These are phyloP conservation scores for Brachymystax lenok DNA, from an alignment of 2,797 vertebrate genomes.

Conservation along the genomic window DNA sequence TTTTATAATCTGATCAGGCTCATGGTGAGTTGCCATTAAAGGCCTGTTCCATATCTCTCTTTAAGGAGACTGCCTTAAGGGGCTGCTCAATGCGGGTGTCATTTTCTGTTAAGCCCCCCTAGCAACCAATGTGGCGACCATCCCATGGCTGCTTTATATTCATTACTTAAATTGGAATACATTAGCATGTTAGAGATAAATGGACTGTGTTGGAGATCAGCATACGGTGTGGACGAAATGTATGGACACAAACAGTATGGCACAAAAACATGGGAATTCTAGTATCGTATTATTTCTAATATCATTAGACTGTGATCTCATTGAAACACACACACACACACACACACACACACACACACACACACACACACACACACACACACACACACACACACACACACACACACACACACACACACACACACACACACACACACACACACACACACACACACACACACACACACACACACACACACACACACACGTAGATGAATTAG, in stretches of 20 bases:
- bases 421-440: constrained; percentile 16
- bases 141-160: constrained; percentile 54
- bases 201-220: constrained; percentile 38
- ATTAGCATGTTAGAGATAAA: constrained; percentile 5
- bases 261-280: constrained; percentile 3
- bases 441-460: constrained; percentile 26
- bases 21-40: constrained; percentile 65
- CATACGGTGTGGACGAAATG: constrained; percentile 46
- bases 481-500: constrained; percentile 19
- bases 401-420: constrained; percentile 15
- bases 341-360: constrained; percentile 23
- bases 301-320: not conserved
- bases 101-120: constrained; percentile 50
- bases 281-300: not conserved
- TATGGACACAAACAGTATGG: constrained; percentile 30
- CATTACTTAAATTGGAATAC: constrained; percentile 50
- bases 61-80: constrained; percentile 57
- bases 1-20: constrained; percentile 70
- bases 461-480: not conserved
- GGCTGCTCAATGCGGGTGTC: constrained; percentile 42
- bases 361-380: constrained; percentile 19
- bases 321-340: not conserved
- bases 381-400: constrained; percentile 22
- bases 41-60: constrained; percentile 63
- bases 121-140: constrained; percentile 44